Evolutionary conservation across 2,888 invertebrate species (phyloP).

Genomic region (Tipula lateralis): DNA sequence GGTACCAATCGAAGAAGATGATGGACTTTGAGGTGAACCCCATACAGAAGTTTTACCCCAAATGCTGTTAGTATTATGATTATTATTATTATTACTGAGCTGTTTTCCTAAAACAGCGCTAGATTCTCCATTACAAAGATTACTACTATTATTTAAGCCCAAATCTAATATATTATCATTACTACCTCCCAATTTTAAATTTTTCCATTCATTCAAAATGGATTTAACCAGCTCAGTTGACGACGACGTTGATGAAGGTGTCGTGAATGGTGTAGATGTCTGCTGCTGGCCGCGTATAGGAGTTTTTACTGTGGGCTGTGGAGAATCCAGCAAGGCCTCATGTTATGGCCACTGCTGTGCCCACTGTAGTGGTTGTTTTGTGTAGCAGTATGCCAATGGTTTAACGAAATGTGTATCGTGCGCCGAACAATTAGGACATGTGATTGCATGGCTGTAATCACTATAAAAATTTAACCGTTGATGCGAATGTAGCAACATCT

Average conservation of each 20-base stretch:
- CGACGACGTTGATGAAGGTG: slow-evolving; percentile 38
- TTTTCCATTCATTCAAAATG: slow-evolving; percentile 15
- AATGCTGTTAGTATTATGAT: slow-evolving; percentile 31
- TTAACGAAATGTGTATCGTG: slow-evolving; percentile 94
- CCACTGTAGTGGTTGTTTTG: slow-evolving; percentile 64
- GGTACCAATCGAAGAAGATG: slow-evolving; percentile 37
- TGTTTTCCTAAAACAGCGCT: slow-evolving; percentile 37
- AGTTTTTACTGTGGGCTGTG: slow-evolving; percentile 48
- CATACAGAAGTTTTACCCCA: slow-evolving; percentile 39
- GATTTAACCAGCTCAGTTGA: slow-evolving; percentile 29
- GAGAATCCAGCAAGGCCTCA: slow-evolving; percentile 64
- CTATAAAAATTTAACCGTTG: slow-evolving; percentile 88
- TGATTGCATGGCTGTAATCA: slow-evolving; percentile 87
- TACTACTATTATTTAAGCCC: not conserved
- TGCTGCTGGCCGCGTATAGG: slow-evolving; percentile 47
- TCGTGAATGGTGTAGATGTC: slow-evolving; percentile 40
- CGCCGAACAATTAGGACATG: slow-evolving; percentile 86
- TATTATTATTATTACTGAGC: slow-evolving; percentile 39
- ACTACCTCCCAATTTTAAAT: not conserved
- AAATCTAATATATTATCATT: slow-evolving; percentile 3
- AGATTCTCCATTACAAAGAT: slow-evolving; percentile 33
- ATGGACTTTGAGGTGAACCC: slow-evolving; percentile 45
- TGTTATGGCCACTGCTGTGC: slow-evolving; percentile 85
- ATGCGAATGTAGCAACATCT: slow-evolving; percentile 79
- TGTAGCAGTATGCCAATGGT: slow-evolving; percentile 78